Evolutionary conservation across 2,113 vertebrate genomes (phyloP).

Genomic region (Hippolais icterina): DNA sequence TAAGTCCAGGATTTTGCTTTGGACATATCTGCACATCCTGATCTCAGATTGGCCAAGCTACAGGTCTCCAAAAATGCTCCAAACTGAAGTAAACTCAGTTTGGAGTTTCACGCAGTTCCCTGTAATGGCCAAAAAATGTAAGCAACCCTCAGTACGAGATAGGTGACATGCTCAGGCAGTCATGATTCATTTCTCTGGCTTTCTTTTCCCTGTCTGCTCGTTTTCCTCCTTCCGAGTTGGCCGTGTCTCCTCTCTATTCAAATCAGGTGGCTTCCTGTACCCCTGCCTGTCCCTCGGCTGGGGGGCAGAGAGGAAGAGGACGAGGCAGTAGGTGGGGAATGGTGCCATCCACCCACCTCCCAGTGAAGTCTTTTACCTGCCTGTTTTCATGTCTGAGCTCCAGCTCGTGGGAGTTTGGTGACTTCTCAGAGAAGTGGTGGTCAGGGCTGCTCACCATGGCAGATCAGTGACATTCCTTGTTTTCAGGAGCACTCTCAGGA

Average conservation of each 20-base stretch:
- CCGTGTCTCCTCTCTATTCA: slow-evolving; percentile 28
- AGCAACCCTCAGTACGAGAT: rapidly evolving
- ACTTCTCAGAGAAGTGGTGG: not conserved
- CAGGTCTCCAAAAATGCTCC: not conserved
- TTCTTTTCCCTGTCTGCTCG: not conserved
- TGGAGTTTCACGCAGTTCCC: not conserved
- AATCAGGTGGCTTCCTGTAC: slow-evolving; percentile 41
- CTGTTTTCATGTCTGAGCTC: not conserved
- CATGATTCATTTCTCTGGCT: not conserved
- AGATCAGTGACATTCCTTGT: not conserved
- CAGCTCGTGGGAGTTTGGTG: rapidly evolving
- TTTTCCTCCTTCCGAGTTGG: slow-evolving; percentile 35
- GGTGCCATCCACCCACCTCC: not conserved
- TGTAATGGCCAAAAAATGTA: not conserved
- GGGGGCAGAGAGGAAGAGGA: not conserved
- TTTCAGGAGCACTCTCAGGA: not conserved
- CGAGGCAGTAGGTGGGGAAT: not conserved
- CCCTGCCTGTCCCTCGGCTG: not conserved
- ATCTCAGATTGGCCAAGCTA: not conserved
- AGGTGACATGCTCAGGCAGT: not conserved
- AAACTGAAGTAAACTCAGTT: not conserved
- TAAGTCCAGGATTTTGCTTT: not conserved
- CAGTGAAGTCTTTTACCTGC: not conserved
- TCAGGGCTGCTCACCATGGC: rapidly evolving
- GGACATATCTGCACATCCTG: not conserved